Evolutionary conservation across 1,140 invertebrate species (phyloP), one percentile per base, ranked within the genome.

Genomic region (Oncopeltus fasciatus): DNA sequence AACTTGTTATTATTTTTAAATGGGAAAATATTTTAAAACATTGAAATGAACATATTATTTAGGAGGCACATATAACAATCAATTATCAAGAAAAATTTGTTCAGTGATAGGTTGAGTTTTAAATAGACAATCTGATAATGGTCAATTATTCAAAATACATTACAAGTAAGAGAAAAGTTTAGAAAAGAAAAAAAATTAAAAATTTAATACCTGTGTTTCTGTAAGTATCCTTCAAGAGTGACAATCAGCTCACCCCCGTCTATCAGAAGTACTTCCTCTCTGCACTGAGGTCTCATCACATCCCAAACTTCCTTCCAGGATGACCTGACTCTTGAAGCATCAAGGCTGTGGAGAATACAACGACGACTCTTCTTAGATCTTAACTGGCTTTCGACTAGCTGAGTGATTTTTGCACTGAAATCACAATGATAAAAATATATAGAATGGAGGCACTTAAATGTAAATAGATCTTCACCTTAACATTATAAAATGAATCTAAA

Each of bases 301-400:
- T 92, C 86, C 92, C 92, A 95, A 0, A 90, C 84, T 69, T 87
- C 84, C 56, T 81, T 77, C 87, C 87, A 90, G 0, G 83, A 81
- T 47, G 81, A 81, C 68, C 86, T 81, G 57, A 84, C 83, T 20
- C 88, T 80, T 67, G 92, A 90, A 26, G 87, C 85, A 71, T 94
- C 91, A 59, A 93, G 74, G 11, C 90, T 92, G 74, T 95, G 91
- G 9, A 94, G 73, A 3, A 84, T 81, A 75, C 91, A 94, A 62
- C 90, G 77, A 62, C 86, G 83, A 66, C 88, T 92, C 69, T 92
- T 93, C 70, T 91, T 90, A 72, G 83, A 89, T 65, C 86, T 79
- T 56, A 86, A 82, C 71, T 92, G 88, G 68, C 83, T 87, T 64
- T 91, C 86, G 20, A 89, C 80, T 67, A 90, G 74, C 72, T 81